Evolutionary conservation across 2,888 invertebrate genomes (phyloP).

Genomic region (Rhagophthalmus giganteus): DNA sequence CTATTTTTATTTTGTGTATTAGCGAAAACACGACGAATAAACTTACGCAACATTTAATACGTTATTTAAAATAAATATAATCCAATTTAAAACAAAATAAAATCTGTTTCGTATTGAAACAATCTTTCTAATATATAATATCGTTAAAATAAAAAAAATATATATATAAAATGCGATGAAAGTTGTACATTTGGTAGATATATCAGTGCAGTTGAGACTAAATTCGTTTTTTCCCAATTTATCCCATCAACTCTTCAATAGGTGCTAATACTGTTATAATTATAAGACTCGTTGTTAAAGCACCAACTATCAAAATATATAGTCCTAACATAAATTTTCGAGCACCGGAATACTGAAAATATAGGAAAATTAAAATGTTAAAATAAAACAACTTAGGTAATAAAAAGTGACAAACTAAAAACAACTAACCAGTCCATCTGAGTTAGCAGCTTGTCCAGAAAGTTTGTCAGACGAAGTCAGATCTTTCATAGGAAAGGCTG

Average conservation of each 20-base stretch:
- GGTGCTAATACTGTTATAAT: slow-evolving; percentile 76
- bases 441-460: slow-evolving; percentile 67
- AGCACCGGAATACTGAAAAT: slow-evolving; percentile 71
- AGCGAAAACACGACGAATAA: too few species aligned
- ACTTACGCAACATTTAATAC: too few species aligned
- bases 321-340: slow-evolving; percentile 77
- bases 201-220: slow-evolving; percentile 2
- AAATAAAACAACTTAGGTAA: slow-evolving; percentile 6
- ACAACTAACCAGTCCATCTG: slow-evolving; percentile 75
- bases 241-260: slow-evolving; percentile 55
- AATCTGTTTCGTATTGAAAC: too few species aligned
- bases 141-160: neutral
- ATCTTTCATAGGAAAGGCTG: slow-evolving; percentile 86
- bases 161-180: neutral
- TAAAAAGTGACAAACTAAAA: too few species aligned
- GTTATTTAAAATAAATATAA: too few species aligned
- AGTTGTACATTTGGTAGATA: slow-evolving; percentile 15
- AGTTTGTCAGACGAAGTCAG: slow-evolving; percentile 66
- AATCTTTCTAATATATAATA: too few species aligned
- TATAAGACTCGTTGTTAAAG: slow-evolving; percentile 73
- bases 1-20: neutral
- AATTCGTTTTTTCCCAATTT: neutral
- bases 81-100: too few species aligned
- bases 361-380: slow-evolving; percentile 11
- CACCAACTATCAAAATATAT: slow-evolving; percentile 71